A percentile compares a stretch with the other conserved stretches of the same genome.
phyloP scores from a whole-genome alignment of 2,888 invertebrate genomes.

The Eupelmus urozonus region DNA sequence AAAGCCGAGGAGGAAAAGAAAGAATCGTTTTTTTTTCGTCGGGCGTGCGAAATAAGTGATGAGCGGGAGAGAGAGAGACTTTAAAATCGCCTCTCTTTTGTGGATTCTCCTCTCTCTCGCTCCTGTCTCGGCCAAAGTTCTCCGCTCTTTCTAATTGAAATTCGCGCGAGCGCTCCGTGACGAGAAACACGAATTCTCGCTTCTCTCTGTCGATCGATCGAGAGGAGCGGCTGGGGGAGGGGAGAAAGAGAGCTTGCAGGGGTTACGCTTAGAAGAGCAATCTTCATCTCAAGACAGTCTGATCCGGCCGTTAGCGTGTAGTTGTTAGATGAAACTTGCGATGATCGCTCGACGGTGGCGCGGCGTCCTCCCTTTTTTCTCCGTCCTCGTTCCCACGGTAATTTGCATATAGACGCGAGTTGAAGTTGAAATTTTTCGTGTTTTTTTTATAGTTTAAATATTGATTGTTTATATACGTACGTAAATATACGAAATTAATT shows the following conservation, averaged over 20 bases:
- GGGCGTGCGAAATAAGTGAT: conserved; percentile 42
- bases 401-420: too few relatives aligned
- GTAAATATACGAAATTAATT: too few relatives aligned
- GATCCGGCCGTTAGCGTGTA: conserved; percentile 76
- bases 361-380: conserved; percentile 41
- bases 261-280: conserved; percentile 63
- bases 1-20: neutral
- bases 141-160: conserved; percentile 51
- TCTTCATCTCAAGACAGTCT: conserved; percentile 71
- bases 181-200: conserved; percentile 54
- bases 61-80: conserved; percentile 9
- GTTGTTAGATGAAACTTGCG: conserved; percentile 62
- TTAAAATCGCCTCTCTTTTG: conserved; percentile 28
- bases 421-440: too few relatives aligned
- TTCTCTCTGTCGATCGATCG: conserved; percentile 45
- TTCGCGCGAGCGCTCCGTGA: conserved; percentile 51
- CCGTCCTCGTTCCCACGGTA: neutral
- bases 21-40: neutral
- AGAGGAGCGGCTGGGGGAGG: conserved; percentile 31
- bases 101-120: neutral
- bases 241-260: conserved; percentile 51
- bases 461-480: too few relatives aligned
- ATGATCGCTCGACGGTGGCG: conserved; percentile 64
- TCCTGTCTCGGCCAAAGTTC: neutral
- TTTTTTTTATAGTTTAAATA: too few relatives aligned